These are phyloP conservation scores for Catocala fraxini DNA, from an alignment of 2,888 invertebrate genomes.

Conservation along the genomic window DNA sequence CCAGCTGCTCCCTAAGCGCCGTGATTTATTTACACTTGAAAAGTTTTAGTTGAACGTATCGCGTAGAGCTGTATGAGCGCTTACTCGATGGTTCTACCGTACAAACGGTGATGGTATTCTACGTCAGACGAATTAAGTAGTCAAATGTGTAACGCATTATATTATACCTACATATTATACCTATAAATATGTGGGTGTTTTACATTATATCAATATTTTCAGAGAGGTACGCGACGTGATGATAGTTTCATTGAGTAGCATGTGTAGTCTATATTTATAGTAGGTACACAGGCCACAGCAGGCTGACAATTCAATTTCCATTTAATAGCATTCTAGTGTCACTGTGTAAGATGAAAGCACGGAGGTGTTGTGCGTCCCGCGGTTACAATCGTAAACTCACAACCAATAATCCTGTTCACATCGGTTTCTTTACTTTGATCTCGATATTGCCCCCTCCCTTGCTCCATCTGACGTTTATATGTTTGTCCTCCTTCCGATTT, in stretches of 20 bases:
- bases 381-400: slow-evolving; percentile 7
- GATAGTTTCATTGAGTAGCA: too few species aligned
- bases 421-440: slow-evolving; percentile 22
- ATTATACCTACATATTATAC: too few species aligned
- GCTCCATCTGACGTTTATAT: slow-evolving; percentile 49
- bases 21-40: slow-evolving; percentile 46
- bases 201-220: too few species aligned
- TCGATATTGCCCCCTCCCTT: slow-evolving; percentile 16
- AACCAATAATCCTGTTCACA: slow-evolving; percentile 5
- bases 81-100: background rate
- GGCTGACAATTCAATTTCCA: background rate
- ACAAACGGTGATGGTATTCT: too few species aligned
- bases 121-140: too few species aligned
- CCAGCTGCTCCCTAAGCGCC: slow-evolving; percentile 36
- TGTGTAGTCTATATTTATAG: too few species aligned
- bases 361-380: slow-evolving; percentile 8
- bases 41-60: slow-evolving; percentile 30
- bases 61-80: background rate
- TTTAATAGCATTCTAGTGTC: background rate
- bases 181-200: too few species aligned
- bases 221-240: too few species aligned
- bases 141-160: background rate
- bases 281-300: background rate
- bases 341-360: slow-evolving; percentile 17
- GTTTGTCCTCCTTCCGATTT: slow-evolving; percentile 42